Evolutionary conservation across 2,113 vertebrate species (phyloP), one percentile per base, ranked within the genome.

Genomic region (Rhizomys pruinosus): DNA sequence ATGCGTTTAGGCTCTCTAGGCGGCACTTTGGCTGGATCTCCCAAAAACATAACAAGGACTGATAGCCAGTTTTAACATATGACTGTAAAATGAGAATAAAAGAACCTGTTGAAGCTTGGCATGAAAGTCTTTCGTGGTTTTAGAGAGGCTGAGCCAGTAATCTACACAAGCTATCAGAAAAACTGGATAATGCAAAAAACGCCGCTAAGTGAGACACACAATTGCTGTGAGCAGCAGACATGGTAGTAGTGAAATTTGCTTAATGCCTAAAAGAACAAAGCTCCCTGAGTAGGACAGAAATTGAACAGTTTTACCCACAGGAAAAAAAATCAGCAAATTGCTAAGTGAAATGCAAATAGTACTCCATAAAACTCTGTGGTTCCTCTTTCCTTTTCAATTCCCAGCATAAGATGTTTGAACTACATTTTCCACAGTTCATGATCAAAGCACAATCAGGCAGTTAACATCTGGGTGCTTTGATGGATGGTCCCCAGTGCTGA

Each of bases 191-290:
- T 98, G 98, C 95, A 99, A 39, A 39, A 97, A 52, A n/a, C n/a
- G 0, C 98, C 87, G 0, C n/a, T 98, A 98, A 84, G 98, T 95
- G 9, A 98, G 96, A 37, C 98, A 98, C 0, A 97, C 42, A 59
- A 99, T 97, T 97, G 99, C 98, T 44, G 98, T 97, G 82, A 99
- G 93, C 12, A 99, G 88, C 99, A 99, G 23, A 98, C 95, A 44
- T 99, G 99, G 72, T 99, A 98, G 57, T 97, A 0, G 98, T 99
- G 90, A 99, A 94, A n/a, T n/a, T n/a, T n/a, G n/a, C 42, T 97
- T 96, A 66, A 98, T 12, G 1, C 98, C 98, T 72, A 98, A 95
- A 87, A 99, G 61, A 0, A 96, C 73, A 80, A 98, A 93, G 44
- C 98, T 97, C 81, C 97, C 97, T 7, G 98, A 97, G 80, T 89